Percentiles rank a stretch among this genome's conserved stretches.
Conservation (phyloP, 2,113 vertebrate genomes). For the Ellobius talpinus region DNA sequence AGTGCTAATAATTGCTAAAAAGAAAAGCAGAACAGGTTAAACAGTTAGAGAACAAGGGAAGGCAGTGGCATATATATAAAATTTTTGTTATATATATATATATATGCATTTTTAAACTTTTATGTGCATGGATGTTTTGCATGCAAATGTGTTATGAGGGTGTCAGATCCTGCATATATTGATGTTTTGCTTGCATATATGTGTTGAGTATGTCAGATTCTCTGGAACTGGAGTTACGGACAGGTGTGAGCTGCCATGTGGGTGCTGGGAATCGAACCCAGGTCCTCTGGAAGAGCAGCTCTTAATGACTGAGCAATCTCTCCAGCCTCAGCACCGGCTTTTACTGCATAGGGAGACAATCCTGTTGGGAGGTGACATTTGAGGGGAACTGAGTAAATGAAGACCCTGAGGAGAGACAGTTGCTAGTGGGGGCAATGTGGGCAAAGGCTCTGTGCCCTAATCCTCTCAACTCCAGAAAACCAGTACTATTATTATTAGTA, state of each 20-base stretch:
- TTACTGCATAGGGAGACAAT: background rate
- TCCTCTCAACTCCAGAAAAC: background rate
- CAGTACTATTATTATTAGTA: background rate
- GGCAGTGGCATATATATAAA: no score
- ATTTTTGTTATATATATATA: no score
- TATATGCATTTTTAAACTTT: no score
- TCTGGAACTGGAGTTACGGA: background rate
- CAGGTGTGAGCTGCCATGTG: background rate
- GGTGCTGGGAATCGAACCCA: background rate
- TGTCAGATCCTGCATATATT: background rate
- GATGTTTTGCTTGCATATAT: background rate
- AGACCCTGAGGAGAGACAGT: background rate
- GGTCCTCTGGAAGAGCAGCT: background rate
- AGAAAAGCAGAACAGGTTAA: background rate
- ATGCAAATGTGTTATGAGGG: background rate
- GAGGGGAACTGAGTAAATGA: background rate
- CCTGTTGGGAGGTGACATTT: background rate
- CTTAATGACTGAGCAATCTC: background rate
- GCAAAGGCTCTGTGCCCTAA: background rate
- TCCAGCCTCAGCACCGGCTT: background rate
- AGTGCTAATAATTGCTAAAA: background rate
- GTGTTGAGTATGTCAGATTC: background rate
- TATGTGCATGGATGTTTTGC: background rate
- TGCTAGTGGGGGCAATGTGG: background rate
- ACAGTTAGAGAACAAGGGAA: background rate